These are phyloP conservation scores for Drosophila infuscata DNA, from an alignment of 2,888 invertebrate species.

Conservation along the genomic window DNA sequence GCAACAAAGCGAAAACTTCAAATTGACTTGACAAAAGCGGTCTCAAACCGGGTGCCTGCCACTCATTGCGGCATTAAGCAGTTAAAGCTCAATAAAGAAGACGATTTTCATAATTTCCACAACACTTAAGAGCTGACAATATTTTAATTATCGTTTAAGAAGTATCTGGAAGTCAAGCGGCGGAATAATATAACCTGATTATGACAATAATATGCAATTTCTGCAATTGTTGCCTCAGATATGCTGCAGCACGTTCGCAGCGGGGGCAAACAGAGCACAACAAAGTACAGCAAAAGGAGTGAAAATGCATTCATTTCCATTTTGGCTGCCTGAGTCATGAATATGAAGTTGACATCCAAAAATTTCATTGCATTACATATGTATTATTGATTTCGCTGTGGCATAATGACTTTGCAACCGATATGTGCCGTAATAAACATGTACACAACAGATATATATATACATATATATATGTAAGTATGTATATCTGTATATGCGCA, in stretches of 20 bases:
- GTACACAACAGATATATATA: background rate
- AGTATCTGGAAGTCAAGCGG: background rate
- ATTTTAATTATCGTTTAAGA: background rate
- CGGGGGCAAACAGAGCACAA: conserved; percentile 9
- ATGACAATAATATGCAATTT: conserved; percentile 45
- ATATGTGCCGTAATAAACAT: conserved; percentile 29
- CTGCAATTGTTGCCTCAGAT: conserved; percentile 22
- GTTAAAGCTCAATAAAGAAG: conserved; percentile 27
- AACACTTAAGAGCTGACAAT: background rate
- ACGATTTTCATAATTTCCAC: background rate
- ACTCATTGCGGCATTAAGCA: conserved; percentile 32
- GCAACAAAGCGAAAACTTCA: conserved; percentile 49
- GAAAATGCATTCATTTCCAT: conserved; percentile 39
- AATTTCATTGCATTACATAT: conserved; percentile 58
- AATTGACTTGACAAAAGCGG: conserved; percentile 46
- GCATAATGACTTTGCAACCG: conserved; percentile 53
- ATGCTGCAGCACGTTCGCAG: conserved; percentile 10
- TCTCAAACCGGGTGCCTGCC: conserved; percentile 5
- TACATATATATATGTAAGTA: background rate
- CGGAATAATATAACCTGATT: conserved; percentile 19
- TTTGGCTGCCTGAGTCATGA: conserved; percentile 50
- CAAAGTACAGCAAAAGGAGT: conserved; percentile 15
- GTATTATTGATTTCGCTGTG: conserved; percentile 56
- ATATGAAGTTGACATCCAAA: conserved; percentile 68
- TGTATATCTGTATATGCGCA: conserved; percentile 2